Percentiles rank a stretch among this genome's conserved stretches.
These are phyloP conservation scores for Mobula birostris DNA, from an alignment of 2,113 vertebrate genomes.

Conservation along the genomic window DNA sequence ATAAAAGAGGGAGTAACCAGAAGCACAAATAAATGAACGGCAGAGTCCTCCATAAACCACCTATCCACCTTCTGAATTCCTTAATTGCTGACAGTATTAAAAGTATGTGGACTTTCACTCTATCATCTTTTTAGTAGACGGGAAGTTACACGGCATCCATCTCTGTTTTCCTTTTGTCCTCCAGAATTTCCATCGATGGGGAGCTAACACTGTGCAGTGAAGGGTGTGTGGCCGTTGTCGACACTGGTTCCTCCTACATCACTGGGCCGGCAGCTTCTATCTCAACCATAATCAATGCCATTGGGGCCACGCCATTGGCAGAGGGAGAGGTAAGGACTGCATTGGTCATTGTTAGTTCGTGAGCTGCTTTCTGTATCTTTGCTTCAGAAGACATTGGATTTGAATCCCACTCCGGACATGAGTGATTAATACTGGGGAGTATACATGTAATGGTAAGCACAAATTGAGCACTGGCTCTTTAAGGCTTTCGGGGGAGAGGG, in stretches of 20 bases:
- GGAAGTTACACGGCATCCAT: background rate
- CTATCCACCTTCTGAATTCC: background rate
- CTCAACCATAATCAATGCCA: constrained; percentile 68
- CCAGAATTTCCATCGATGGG: constrained; percentile 74
- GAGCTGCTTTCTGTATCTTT: no score
- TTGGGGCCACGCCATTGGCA: constrained; percentile 69
- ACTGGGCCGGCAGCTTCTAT: constrained; percentile 77
- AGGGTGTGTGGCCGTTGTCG: constrained; percentile 75
- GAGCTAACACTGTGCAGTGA: constrained; percentile 72
- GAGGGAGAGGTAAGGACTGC: constrained; percentile 65
- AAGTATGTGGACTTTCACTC: background rate
- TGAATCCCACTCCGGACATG: background rate
- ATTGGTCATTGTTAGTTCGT: no score
- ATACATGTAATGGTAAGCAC: no score
- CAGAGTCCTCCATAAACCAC: no score
- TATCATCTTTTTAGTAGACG: background rate
- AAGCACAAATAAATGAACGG: no score
- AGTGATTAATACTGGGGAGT: no score
- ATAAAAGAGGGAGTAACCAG: no score
- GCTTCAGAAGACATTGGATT: background rate
- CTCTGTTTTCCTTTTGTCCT: accelerated
- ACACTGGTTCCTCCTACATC: constrained; percentile 86
- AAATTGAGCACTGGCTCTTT: no score
- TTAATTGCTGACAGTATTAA: background rate
- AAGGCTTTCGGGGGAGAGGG: no score